A percentile compares a stretch with the other conserved stretches of the same genome.
Evolutionary conservation across 2,888 invertebrate genomes (phyloP).

Genomic region (Cetonia aurata): DNA sequence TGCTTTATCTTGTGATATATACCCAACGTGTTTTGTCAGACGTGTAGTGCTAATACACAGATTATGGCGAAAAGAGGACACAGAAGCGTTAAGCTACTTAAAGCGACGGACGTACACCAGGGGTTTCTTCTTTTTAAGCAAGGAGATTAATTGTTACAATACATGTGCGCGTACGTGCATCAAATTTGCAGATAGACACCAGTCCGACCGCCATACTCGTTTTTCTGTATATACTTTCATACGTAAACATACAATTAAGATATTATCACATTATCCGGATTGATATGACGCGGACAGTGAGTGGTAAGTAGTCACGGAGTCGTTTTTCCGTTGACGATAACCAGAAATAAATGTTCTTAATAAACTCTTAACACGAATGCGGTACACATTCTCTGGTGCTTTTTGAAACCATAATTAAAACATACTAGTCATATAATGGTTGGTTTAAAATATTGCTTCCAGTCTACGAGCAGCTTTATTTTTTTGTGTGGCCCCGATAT

Average conservation of each 20-base stretch:
- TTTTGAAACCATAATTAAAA: slow-evolving; percentile 20
- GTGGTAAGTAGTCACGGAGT: slow-evolving; percentile 12
- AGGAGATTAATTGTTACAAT: slow-evolving; percentile 35
- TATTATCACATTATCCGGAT: slow-evolving; percentile 26
- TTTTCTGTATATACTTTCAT: slow-evolving; percentile 1
- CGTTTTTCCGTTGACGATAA: slow-evolving; percentile 14
- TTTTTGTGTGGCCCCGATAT: slow-evolving; percentile 9
- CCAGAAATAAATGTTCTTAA: slow-evolving; percentile 26
- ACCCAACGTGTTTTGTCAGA: slow-evolving; percentile 24
- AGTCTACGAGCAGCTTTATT: slow-evolving; percentile 1
- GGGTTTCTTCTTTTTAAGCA: slow-evolving; percentile 16
- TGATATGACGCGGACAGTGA: slow-evolving; percentile 6
- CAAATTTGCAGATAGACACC: slow-evolving; percentile 28
- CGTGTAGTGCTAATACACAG: slow-evolving; percentile 13
- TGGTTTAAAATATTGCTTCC: slow-evolving; percentile 24
- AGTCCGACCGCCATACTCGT: slow-evolving; percentile 18
- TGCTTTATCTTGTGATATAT: slow-evolving; percentile 12
- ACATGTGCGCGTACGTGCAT: slow-evolving; percentile 17
- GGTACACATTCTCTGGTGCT: slow-evolving; percentile 12
- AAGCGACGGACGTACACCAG: slow-evolving; percentile 20
- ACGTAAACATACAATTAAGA: slow-evolving; percentile 28
- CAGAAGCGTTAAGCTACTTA: slow-evolving; percentile 33
- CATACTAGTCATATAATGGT: background rate
- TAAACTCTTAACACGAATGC: slow-evolving; percentile 23
- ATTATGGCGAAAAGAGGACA: slow-evolving; percentile 22